Evolutionary conservation across 2,888 invertebrate genomes (phyloP), one percentile per base, ranked within the genome.

Genomic region (Ametastegia equiseti): DNA sequence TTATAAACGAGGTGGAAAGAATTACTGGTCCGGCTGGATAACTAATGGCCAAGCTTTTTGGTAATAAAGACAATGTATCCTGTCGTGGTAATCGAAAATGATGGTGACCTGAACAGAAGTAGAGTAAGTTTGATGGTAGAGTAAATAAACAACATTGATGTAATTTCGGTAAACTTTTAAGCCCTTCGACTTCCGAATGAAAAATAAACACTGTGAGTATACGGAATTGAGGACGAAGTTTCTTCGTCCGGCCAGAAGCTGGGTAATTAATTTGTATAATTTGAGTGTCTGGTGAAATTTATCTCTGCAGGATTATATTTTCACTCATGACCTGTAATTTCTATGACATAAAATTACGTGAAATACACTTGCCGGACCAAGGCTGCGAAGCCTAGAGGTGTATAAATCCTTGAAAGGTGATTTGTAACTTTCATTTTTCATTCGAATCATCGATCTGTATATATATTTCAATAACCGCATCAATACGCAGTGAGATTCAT

Each of bases 401-500:
- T 36, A n/a, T n/a, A 47, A 45, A 42, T 71, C 9, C 45, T 47
- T 23, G 45, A 15, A 30, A 15, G 71, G 42, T 71, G 71, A 71
- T 71, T 47, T 15, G 47, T 71, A 47, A 45, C 47, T 47, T 47
- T 47, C 23, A 47, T 71, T 71, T 47, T 67, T 39, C 23, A 36
- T 27, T 19, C 15, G 36, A 67, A 67, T 67, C 39, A 15, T 71
- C 71, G 30, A 45, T 39, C 42, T 42, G 69, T 69, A 19, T 42
- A 42, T 69, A 19, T 19, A 19, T 47, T 27, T 71, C 71, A 47
- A 45, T 39, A 39, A 67, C 36, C 65, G n/a, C 65, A 19, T 67
- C 65, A 36, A 39, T 39, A 67, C 30, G 13, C 27, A 27, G 39
- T 63, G 65, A 71, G 71, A 71, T 71, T 47, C 47, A 71, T 71